Base-by-base conservation (phyloP, 2,113 vertebrate genomes). In the Chloropsis cyanopogon region DNA sequence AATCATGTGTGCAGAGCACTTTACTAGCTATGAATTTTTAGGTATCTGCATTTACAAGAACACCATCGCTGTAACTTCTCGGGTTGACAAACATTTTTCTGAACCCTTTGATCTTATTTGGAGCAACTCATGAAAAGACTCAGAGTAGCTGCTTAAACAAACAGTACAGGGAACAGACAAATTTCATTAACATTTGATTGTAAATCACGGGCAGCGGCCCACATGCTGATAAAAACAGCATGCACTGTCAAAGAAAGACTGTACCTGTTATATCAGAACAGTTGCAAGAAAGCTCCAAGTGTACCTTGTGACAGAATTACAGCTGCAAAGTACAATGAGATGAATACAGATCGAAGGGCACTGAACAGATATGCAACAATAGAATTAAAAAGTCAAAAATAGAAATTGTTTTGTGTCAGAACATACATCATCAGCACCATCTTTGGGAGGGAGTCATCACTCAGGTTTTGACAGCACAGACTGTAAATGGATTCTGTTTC, bases 71-170 rank as follows among this genome's bases (percentile, higher is more conserved):
- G 49, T 93, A 85, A 88, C 69, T 93, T 92, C 77, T 88, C 53
- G 64, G 85, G 71, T 23, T 83, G 83, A 96, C 82, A 91, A 97
- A 94, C 73, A 94, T 93, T 89, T 95, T 93, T 81, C 96, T 88
- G 35, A 83, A 86, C 22, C 42, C 97, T 98, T 98, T 98, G 97
- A 98, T 98, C 96, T 97, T 88, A 82, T 89, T 96, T 78, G 37
- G 91, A 94, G 56, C 47, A 94, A 95, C 82, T 92, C 80, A 86
- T 83, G 59, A 96, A 97, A 96, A 93, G 83, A 77, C 65, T 87
- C 79, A 60, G 80, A 93, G 87, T 68, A 93, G 96, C 90, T 96
- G 83, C 92, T 93, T 96, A 95, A 97, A 95, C 90, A 97, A 97
- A 97, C 77, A 49, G 59, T 39, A 69, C 76, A 86, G 69, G 50